phyloP scores from a whole-genome alignment of 2,113 vertebrate genomes.

The Amblyornis subalaris region DNA sequence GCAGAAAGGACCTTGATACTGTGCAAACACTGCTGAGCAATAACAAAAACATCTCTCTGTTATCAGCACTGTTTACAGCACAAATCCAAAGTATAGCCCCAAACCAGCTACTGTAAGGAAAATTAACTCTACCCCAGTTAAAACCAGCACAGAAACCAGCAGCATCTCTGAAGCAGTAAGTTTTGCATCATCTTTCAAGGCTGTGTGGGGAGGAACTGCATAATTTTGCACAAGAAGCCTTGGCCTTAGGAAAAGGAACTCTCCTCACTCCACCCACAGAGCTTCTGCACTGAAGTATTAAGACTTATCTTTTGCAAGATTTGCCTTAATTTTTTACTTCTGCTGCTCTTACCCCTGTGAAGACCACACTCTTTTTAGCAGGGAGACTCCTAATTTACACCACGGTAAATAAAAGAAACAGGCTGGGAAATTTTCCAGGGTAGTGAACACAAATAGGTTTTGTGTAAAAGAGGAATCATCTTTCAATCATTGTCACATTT shows the following conservation, averaged over 20 bases:
- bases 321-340: not conserved
- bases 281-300: not conserved
- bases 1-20: not conserved
- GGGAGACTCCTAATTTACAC: not conserved
- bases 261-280: conserved; percentile 1
- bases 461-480: not conserved
- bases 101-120: not conserved
- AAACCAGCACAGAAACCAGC: not conserved
- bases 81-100: not conserved
- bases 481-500: not conserved
- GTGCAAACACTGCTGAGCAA: not conserved
- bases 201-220: not conserved
- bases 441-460: not conserved
- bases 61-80: not conserved
- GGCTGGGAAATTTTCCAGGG: not conserved
- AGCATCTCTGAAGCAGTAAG: not conserved
- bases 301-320: not conserved
- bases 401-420: not conserved
- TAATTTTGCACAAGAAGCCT: not conserved
- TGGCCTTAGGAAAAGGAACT: not conserved
- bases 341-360: not conserved
- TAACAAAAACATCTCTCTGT: not conserved
- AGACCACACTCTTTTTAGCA: not conserved
- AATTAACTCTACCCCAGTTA: not conserved
- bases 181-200: not conserved